phyloP scores from a whole-genome alignment of 2,113 vertebrate species.

The Aegithalos caudatus region DNA sequence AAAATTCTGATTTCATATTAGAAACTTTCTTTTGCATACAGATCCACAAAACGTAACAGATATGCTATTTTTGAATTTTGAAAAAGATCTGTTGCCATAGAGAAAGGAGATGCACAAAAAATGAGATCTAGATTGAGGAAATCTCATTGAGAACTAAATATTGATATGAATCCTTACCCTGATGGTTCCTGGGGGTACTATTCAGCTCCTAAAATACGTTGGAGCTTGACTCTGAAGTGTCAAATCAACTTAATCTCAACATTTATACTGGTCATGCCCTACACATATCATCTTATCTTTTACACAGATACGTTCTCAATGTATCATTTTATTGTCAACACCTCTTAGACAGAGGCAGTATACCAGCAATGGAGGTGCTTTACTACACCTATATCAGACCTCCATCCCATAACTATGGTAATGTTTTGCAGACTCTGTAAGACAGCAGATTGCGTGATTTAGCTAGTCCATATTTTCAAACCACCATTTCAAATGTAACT shows the following conservation, averaged over 20 bases:
- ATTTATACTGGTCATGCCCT: background rate
- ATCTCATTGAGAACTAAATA: background rate
- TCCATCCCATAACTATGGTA: background rate
- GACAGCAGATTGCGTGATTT: background rate
- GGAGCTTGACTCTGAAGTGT: background rate
- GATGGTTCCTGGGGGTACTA: background rate
- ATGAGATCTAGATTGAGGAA: background rate
- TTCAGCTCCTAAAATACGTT: background rate
- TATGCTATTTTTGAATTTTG: background rate
- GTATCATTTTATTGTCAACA: background rate
- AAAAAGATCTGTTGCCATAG: background rate
- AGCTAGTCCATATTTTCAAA: background rate
- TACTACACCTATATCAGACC: background rate
- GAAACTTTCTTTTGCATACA: background rate
- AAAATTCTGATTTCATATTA: background rate
- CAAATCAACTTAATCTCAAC: background rate
- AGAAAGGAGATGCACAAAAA: background rate
- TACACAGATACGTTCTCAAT: background rate
- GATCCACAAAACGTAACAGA: background rate
- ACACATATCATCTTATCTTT: background rate
- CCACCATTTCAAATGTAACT: background rate
- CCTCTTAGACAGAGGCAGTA: background rate
- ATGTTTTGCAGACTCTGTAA: background rate
- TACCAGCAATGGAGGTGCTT: background rate
- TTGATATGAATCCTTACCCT: background rate